These are phyloP conservation scores for Mirounga angustirostris DNA, from an alignment of 2,113 vertebrate species.

Conservation along the genomic window DNA sequence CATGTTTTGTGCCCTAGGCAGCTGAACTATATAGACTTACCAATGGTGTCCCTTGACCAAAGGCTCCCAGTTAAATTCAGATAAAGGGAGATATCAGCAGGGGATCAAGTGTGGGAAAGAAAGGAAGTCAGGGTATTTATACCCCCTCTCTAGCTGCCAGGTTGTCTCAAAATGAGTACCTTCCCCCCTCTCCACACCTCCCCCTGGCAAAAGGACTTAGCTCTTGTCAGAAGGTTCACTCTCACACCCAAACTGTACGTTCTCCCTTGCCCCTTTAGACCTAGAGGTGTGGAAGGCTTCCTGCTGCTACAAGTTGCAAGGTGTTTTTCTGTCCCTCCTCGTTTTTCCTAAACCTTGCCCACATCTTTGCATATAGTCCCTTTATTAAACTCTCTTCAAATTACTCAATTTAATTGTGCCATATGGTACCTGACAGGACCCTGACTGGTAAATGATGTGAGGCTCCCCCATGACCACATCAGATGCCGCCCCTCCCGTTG, in stretches of 20 bases:
- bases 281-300: background rate
- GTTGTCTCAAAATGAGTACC: background rate
- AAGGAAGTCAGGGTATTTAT: background rate
- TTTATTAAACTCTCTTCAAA: constrained; percentile 34
- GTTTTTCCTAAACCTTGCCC: background rate
- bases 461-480: background rate
- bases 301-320: background rate
- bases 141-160: background rate
- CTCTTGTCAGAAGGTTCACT: background rate
- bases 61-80: background rate
- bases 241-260: background rate
- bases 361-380: background rate
- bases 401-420: background rate
- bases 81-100: background rate
- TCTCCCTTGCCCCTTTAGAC: background rate
- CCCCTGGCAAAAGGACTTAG: background rate
- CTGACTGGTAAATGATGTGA: background rate
- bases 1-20: background rate
- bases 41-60: background rate
- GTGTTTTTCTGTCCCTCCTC: background rate
- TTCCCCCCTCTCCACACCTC: background rate
- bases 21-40: background rate
- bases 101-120: background rate
- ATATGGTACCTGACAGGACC: constrained; percentile 39
- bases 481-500: background rate